Evolutionary conservation across 2,888 invertebrate species (phyloP), one percentile per base, ranked within the genome.

Genomic region (Malthinus seriepunctatus): DNA sequence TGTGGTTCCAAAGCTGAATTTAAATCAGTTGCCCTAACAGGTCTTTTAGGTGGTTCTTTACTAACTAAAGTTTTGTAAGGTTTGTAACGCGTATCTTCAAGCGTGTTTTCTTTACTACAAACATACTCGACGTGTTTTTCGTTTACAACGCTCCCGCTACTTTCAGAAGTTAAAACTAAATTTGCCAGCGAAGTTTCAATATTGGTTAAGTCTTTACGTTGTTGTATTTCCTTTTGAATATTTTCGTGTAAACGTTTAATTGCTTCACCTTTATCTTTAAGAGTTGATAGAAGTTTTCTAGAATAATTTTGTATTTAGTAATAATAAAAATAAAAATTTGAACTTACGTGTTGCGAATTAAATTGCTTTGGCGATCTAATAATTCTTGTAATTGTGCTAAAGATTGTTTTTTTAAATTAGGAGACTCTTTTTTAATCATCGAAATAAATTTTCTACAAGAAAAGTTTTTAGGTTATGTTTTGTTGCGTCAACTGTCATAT

Each of bases 101-200:
- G 37, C 34, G 53, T 56, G 31, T 50, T 46, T 32, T 61, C 61
- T 31, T 57, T 57, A 37, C 48, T 54, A 39, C 50, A 61, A 7
- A 51, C 35, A 44, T 61, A 54, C 37, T 51, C 12, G 4, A 53
- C 23, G 42, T 57, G 57, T 15, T 54, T 57, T 11, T 56, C 57
- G 4, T 45, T 45, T 14, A 50, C 0, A 12, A 23, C 1, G 9
- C 31, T 23, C 4, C 37, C 15, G 8, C 3, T 23, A 37, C 32
- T 33, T 3, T 46, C 9, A 31, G 4, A 2, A 6, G 3, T 39
- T 47, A 56, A 7, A 4, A 10, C 33, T 14, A 61, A 33, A 8
- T 32, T 39, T 9, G 39, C 39, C 6, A 61, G 12, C 1, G 42
- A 39, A n/a, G 2, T 6, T 32, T 57, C 51, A 9, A 61, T 8